Base-by-base conservation (phyloP, 2,797 vertebrate genomes). In the Knipowitschia caucasica region DNA sequence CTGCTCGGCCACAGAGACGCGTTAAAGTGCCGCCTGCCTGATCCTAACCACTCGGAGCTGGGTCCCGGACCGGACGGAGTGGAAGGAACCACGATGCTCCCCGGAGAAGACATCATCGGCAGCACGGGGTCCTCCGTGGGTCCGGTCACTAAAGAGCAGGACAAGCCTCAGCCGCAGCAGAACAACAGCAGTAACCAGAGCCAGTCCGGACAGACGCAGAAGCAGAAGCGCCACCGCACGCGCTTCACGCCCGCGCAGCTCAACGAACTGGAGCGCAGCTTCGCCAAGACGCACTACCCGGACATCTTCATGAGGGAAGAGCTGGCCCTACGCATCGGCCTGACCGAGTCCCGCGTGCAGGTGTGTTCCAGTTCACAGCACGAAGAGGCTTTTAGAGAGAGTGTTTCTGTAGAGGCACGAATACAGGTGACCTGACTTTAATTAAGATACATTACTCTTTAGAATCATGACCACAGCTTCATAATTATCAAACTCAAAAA, bases 251-350 rank as follows among this genome's bases (percentile, higher is more conserved):
- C 95, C 1, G 95, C 95, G 12, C 95, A 98, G 82, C 94, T 98
- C 71, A 98, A 98, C 84, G 96, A 98, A 79, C 78, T 98, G 80
- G 96, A 98, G 89, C 83, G 96, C 62, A 98, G 95, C 91, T 98
- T 98, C 89, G 95, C 96, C 78, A 98, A 98, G 74, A 98, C 96
- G 42, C 96, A 98, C 88, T 98, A 98, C 75, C 96, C 96, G 0
- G 95, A 98, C 71, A 98, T 98, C 91, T 98, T 98, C 86, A 98
- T 98, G 96, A 87, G 96, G 3, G 96, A 98, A 75, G 96, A 98
- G 80, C 88, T 98, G 86, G 95, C 96, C 36, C 88, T 98, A 73
- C 88, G 95, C 62, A 94, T 98, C 85, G 96, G 94, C 52, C 92
- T 98, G 77, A 98, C 96, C n/a, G 96, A 98, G 85, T 96, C 94